A percentile compares a stretch with the other conserved stretches of the same genome.
phyloP scores from a whole-genome alignment of 1,140 invertebrate genomes.

The Augochlora pura region DNA sequence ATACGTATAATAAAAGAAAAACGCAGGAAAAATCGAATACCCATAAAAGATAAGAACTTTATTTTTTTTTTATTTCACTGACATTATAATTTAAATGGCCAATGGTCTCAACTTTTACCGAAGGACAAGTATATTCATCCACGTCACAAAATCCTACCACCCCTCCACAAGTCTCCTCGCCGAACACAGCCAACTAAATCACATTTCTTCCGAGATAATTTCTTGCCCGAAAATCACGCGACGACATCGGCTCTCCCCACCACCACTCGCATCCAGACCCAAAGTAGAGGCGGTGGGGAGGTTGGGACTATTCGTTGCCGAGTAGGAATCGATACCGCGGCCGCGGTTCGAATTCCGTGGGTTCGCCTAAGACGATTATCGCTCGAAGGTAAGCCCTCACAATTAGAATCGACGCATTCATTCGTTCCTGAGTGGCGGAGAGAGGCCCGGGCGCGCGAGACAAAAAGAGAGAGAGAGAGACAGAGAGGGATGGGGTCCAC shows the following conservation, averaged over 20 bases:
- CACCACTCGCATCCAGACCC: not conserved
- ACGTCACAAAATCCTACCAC: too few relatives aligned
- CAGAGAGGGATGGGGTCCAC: not conserved
- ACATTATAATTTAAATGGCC: too few relatives aligned
- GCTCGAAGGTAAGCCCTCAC: constrained; percentile 33
- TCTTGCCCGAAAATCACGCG: not conserved
- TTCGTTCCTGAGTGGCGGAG: constrained; percentile 5
- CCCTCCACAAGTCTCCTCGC: too few relatives aligned
- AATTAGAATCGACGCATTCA: constrained; percentile 41
- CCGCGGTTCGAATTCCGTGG: constrained; percentile 24
- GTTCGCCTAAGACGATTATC: constrained; percentile 28
- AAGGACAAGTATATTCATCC: too few relatives aligned
- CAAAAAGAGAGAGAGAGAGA: constrained; percentile 45
- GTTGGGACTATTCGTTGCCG: not conserved
- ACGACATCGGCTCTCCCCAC: not conserved
- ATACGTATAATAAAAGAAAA: too few relatives aligned
- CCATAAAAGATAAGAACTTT: too few relatives aligned
- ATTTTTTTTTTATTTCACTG: too few relatives aligned
- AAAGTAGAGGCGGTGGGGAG: too few relatives aligned
- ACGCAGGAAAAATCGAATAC: too few relatives aligned
- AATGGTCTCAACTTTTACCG: too few relatives aligned
- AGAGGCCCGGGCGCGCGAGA: not conserved
- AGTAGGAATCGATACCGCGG: constrained; percentile 15
- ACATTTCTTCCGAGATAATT: too few relatives aligned
- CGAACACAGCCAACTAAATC: too few relatives aligned